phyloP scores from a whole-genome alignment of 2,888 invertebrate species.

The Pantelozetes paolii region DNA sequence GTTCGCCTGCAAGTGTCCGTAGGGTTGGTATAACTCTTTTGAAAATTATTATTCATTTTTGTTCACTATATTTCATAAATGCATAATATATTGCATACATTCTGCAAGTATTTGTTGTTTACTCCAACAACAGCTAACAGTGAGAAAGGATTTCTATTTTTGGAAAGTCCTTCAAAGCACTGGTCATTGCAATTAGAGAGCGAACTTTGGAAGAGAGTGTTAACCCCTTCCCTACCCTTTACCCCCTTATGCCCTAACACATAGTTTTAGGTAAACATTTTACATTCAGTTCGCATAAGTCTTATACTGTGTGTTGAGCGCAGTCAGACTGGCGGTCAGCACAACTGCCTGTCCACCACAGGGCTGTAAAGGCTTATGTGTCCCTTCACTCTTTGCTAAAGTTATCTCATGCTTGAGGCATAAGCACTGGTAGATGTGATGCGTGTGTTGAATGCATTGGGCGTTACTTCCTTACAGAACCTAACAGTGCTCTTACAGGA shows the following conservation, averaged over 20 bases:
- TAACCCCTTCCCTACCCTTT: constrained; percentile 11
- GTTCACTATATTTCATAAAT: background rate
- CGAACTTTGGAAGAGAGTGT: background rate
- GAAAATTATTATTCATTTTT: constrained; percentile 10
- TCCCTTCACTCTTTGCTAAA: constrained; percentile 4
- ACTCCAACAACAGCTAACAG: background rate
- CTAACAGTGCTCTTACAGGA: constrained; percentile 2
- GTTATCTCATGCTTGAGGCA: constrained; percentile 33
- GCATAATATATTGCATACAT: constrained; percentile 16
- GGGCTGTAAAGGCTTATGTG: background rate
- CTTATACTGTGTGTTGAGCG: background rate
- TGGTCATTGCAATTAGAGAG: constrained; percentile 20
- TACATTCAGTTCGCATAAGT: constrained; percentile 26
- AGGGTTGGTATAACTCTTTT: constrained; percentile 6
- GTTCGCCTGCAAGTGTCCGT: background rate
- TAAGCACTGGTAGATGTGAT: constrained; percentile 24
- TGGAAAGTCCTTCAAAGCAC: constrained; percentile 14
- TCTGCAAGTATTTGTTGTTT: constrained; percentile 23
- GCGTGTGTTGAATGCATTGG: constrained; percentile 13
- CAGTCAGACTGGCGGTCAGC: constrained; percentile 32
- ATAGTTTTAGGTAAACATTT: constrained; percentile 29
- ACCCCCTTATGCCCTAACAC: constrained; percentile 22
- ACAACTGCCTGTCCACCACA: background rate
- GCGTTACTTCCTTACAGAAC: constrained; percentile 21
- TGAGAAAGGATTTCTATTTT: background rate